A percentile compares a stretch with the other conserved stretches of the same genome.
Conservation (phyloP, 1,140 invertebrate genomes). For the Orius laevigatus region DNA sequence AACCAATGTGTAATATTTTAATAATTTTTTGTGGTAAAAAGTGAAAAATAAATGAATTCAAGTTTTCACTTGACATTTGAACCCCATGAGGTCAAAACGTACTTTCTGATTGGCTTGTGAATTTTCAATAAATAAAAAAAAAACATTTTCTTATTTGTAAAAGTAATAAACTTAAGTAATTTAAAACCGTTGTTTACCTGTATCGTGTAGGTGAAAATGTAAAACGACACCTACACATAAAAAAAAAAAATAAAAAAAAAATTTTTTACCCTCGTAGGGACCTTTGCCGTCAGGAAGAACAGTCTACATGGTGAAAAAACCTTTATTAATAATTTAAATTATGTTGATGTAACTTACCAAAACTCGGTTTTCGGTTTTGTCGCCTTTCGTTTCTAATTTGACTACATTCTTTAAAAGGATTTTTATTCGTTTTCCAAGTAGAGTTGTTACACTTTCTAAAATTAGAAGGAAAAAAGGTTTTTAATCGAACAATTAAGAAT, state of each 20-base stretch:
- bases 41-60: no score
- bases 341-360: constrained; percentile 47
- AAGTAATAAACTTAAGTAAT: no score
- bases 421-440: constrained; percentile 81
- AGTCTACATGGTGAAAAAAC: constrained; percentile 61
- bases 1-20: neutral
- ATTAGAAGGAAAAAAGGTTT: constrained; percentile 24
- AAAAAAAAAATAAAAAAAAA: no score
- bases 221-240: neutral
- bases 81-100: no score
- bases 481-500: constrained; percentile 1
- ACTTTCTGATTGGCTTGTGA: no score
- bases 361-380: constrained; percentile 87
- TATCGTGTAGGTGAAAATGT: no score
- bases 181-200: no score
- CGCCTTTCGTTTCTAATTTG: constrained; percentile 78
- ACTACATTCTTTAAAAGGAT: constrained; percentile 82
- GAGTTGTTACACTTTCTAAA: constrained; percentile 78
- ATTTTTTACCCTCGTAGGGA: constrained; percentile 68
- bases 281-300: constrained; percentile 75
- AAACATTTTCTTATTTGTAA: no score
- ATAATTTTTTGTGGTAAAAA: neutral
- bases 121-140: no score
- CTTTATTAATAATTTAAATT: constrained; percentile 11
- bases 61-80: no score